Base-by-base conservation (phyloP, 2,888 invertebrate genomes). In the Melinaea marsaeus region DNA sequence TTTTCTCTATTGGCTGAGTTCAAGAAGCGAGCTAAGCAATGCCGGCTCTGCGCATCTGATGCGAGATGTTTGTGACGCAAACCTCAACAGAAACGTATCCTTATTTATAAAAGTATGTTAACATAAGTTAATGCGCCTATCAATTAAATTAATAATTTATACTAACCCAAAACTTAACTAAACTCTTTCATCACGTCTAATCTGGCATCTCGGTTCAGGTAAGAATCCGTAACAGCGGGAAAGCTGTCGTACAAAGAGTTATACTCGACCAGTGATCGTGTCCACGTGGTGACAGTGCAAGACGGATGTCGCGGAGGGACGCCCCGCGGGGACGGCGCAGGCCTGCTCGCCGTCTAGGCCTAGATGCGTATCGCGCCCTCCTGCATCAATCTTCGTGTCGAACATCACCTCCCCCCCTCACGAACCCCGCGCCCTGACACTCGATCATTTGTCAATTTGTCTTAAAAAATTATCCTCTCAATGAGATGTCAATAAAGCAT, bases 261-360 rank as follows among this genome's bases (percentile, higher is more conserved):
- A 59, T 60, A 11, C 55, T 58, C 46, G 62, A 48, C 57, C 58
- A 42, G 51, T 45, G 60, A 65, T 47, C 56, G 51, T 42, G 57
- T 62, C 51, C 71, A 74, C 75, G 81, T 81, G 86, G 86, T 83
- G 87, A 84, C 87, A 85, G 81, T 73, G 77, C 63, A 75, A 78
- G 82, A 79, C 80, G 80, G 71, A 78, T 79, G 82, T 75, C 69
- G 74, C 63, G 67, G 60, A 73, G 73, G 71, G 73, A 71, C 73
- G 79, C 73, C 73, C 72, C 74, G 72, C 71, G 72, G 75, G 61
- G 66, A 57, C 65, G 65, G 69, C 76, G 72, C 76, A 74, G 71
- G 74, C 72, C 61, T 61, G 34, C 68, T 69, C 66, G 64, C 56
- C 60, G 69, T 75, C 75, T 51, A 51, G 32, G 70, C 74, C 75